A percentile compares a stretch with the other conserved stretches of the same genome.
Conservation (phyloP, 2,888 invertebrate genomes). For the Andrena minutula region DNA sequence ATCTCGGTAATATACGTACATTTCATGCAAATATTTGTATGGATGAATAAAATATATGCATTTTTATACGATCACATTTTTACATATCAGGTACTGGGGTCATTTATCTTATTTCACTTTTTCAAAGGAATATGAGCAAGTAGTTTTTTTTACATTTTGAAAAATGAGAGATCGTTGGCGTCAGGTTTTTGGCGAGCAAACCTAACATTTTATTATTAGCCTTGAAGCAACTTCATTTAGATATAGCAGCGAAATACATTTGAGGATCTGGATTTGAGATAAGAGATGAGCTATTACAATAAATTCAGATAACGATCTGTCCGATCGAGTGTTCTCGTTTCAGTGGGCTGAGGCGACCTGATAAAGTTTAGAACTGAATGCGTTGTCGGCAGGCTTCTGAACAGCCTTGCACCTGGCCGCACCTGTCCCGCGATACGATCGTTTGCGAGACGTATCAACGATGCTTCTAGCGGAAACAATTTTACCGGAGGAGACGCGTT, state of each 20-base stretch:
- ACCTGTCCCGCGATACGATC: conserved; percentile 63
- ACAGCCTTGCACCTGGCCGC: conserved; percentile 58
- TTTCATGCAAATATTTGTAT: too few relatives aligned
- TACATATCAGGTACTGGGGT: too few relatives aligned
- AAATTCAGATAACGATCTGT: conserved; percentile 52
- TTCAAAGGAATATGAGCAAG: background rate
- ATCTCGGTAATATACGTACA: too few relatives aligned
- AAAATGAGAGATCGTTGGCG: background rate
- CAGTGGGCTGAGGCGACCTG: conserved; percentile 7
- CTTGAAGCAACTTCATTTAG: background rate
- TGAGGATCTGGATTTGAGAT: conserved; percentile 15
- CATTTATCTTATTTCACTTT: background rate
- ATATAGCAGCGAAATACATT: background rate
- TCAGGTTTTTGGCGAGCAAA: background rate
- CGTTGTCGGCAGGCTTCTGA: conserved; percentile 55
- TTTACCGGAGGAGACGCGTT: conserved; percentile 31
- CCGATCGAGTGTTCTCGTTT: conserved; percentile 33
- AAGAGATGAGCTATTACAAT: conserved; percentile 29
- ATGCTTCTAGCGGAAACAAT: conserved; percentile 31
- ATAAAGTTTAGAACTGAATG: conserved; percentile 37
- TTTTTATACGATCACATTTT: too few relatives aligned
- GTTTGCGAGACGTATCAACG: conserved; percentile 40
- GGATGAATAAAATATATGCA: too few relatives aligned
- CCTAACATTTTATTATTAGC: background rate
- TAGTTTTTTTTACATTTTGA: background rate